Evolutionary conservation across 2,113 vertebrate species (phyloP).

Genomic region (Australoheros scitulus): DNA sequence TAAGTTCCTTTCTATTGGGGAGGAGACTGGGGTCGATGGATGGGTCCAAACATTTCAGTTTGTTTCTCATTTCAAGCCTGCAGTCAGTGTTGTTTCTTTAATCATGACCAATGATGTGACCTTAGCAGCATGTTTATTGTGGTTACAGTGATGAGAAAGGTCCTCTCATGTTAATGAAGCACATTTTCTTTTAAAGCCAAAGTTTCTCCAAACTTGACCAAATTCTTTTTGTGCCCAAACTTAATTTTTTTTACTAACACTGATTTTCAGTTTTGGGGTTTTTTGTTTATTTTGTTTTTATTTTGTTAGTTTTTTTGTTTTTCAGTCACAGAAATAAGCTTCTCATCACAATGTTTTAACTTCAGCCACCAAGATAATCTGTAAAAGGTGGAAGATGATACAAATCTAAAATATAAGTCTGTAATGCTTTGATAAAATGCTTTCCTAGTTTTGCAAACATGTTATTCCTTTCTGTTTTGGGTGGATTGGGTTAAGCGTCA

Average conservation of each 20-base stretch:
- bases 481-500: not conserved
- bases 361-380: not conserved
- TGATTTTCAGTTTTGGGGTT: not conserved
- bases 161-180: not conserved
- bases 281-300: not conserved
- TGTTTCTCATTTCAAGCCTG: not conserved
- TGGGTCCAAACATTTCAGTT: not conserved
- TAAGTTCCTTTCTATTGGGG: not conserved
- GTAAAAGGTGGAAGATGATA: not conserved
- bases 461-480: not conserved
- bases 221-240: not conserved
- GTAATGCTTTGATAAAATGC: not conserved
- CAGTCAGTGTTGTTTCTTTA: not conserved
- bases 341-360: not conserved
- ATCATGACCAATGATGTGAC: not conserved
- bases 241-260: not conserved
- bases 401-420: not conserved
- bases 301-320: not conserved
- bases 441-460: not conserved
- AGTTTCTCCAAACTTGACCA: not conserved
- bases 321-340: not conserved
- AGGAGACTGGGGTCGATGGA: not conserved
- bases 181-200: not conserved
- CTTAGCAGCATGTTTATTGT: not conserved
- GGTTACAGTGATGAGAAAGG: not conserved